Conservation (phyloP, 1,140 invertebrate species). For the Philopotamus ludificatus region DNA sequence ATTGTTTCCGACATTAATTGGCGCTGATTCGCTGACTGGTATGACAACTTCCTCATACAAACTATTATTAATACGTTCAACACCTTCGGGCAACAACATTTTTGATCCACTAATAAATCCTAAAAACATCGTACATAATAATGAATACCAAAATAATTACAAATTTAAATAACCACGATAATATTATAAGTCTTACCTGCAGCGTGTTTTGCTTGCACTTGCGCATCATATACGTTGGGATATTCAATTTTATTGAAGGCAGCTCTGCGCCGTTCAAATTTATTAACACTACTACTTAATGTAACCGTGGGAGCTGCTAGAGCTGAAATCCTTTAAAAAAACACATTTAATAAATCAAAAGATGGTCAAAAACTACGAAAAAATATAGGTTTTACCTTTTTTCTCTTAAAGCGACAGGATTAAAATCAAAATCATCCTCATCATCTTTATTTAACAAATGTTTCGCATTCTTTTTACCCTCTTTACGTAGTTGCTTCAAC, state of each 20-base stretch:
- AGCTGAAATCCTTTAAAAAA: conserved; percentile 47
- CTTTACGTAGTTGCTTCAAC: conserved; percentile 80
- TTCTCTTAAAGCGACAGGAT: conserved; percentile 39
- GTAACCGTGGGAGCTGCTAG: conserved; percentile 48
- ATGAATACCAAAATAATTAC: background rate
- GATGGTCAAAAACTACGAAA: background rate
- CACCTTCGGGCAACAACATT: conserved; percentile 76
- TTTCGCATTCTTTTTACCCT: conserved; percentile 79
- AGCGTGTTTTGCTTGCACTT: conserved; percentile 65
- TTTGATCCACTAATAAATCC: conserved; percentile 79
- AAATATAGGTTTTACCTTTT: conserved; percentile 38
- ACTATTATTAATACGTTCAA: conserved; percentile 67
- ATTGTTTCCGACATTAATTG: conserved; percentile 66
- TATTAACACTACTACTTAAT: conserved; percentile 40
- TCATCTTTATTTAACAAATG: conserved; percentile 54
- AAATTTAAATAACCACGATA: background rate
- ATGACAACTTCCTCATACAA: conserved; percentile 87
- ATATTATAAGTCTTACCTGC: conserved; percentile 52
- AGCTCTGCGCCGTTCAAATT: conserved; percentile 47
- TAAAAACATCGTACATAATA: conserved; percentile 42
- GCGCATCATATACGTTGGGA: conserved; percentile 83
- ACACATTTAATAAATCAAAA: conserved; percentile 15
- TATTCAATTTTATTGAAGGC: conserved; percentile 61
- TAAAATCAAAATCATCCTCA: conserved; percentile 55
- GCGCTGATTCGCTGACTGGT: conserved; percentile 69